phyloP scores from a whole-genome alignment of 1,140 invertebrate genomes.

The Dreissena polymorpha region DNA sequence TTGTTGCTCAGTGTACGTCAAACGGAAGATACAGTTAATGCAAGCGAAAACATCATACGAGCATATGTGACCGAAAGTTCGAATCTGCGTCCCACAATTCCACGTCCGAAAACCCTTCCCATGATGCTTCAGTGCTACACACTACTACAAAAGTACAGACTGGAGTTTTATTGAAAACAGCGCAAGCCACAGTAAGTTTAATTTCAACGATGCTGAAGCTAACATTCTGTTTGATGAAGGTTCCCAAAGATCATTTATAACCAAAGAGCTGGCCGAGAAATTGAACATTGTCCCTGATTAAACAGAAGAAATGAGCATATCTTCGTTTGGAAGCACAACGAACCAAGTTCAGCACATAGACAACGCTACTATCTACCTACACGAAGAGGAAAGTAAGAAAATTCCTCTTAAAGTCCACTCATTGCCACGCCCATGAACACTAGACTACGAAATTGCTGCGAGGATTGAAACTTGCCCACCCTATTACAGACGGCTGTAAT shows the following conservation, averaged over 20 bases:
- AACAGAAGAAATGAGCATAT: constrained; percentile 9
- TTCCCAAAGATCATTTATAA: constrained; percentile 50
- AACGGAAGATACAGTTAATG: no score
- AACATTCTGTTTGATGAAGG: constrained; percentile 56
- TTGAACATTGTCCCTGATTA: constrained; percentile 10
- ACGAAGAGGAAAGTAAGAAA: constrained; percentile 3
- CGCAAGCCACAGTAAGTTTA: constrained; percentile 20
- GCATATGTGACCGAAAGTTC: not conserved
- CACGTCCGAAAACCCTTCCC: not conserved
- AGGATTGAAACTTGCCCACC: constrained; percentile 46
- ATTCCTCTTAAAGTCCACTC: no score
- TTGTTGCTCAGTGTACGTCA: constrained; percentile 16
- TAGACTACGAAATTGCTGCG: constrained; percentile 6
- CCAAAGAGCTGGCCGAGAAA: constrained; percentile 38
- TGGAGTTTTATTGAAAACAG: constrained; percentile 25
- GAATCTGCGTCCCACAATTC: not conserved
- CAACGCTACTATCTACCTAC: constrained; percentile 18
- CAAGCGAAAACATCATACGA: no score
- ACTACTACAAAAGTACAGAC: no score
- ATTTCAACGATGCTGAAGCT: not conserved
- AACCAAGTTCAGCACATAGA: constrained; percentile 9
- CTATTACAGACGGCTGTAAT: not conserved
- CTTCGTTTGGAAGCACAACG: constrained; percentile 25
- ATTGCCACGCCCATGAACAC: constrained; percentile 26
- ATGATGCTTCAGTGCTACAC: no score